Percentiles rank a stretch among this genome's conserved stretches.
Evolutionary conservation across 2,888 invertebrate species (phyloP).

Genomic region (Synergus umbraculus): DNA sequence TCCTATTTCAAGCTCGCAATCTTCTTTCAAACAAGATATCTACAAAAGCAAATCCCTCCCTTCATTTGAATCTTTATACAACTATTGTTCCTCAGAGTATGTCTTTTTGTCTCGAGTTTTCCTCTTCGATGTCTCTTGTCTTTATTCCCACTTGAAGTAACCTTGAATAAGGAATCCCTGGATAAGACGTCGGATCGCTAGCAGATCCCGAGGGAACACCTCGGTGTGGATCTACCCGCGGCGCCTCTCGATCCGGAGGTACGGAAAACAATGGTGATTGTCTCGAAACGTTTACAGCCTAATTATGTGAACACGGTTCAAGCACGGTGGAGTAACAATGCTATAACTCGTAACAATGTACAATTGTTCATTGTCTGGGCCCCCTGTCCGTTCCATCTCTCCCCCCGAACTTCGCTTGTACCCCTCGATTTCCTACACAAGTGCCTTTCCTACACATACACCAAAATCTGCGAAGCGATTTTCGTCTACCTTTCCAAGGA

Average conservation of each 20-base stretch:
- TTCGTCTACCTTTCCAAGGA: background rate
- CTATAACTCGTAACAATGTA: constrained; percentile 78
- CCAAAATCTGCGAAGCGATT: constrained; percentile 6
- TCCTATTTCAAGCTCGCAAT: background rate
- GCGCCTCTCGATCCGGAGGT: constrained; percentile 53
- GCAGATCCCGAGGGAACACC: constrained; percentile 55
- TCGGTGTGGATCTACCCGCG: constrained; percentile 50
- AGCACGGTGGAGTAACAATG: constrained; percentile 76
- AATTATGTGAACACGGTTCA: constrained; percentile 77
- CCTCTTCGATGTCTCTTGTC: background rate
- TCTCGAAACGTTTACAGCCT: constrained; percentile 77
- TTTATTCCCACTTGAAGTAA: constrained; percentile 42
- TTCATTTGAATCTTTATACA: background rate
- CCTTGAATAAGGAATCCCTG: constrained; percentile 40
- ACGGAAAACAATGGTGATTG: constrained; percentile 76
- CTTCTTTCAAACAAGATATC: background rate
- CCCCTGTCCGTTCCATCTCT: constrained; percentile 33
- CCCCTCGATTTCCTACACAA: constrained; percentile 24
- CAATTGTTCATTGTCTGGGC: constrained; percentile 76
- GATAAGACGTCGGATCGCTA: constrained; percentile 35
- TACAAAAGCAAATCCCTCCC: background rate
- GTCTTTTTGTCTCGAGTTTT: constrained; percentile 19
- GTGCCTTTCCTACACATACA: constrained; percentile 1
- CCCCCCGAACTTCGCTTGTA: constrained; percentile 28
- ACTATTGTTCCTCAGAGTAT: too few species aligned